Evolutionary conservation across 2,113 vertebrate species (phyloP).

Genomic region (Sturnira hondurensis): DNA sequence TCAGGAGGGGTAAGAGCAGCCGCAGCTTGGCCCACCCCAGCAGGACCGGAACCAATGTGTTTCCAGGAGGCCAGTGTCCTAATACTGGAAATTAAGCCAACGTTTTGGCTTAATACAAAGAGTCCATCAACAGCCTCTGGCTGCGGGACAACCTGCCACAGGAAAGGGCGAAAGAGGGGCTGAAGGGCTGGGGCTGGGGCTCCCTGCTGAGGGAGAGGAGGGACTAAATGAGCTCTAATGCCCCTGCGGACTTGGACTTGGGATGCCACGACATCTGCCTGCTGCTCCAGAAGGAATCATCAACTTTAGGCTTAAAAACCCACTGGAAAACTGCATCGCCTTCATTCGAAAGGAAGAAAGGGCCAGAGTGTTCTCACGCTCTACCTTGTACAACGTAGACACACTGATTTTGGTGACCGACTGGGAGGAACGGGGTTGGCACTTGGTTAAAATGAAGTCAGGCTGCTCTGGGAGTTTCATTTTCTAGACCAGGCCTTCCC

Average conservation of each 20-base stretch:
- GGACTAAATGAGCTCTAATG: background rate
- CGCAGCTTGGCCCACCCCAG: background rate
- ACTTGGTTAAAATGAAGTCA: background rate
- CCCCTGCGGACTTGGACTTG: background rate
- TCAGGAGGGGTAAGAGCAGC: background rate
- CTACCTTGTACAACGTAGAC: background rate
- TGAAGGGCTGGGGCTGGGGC: background rate
- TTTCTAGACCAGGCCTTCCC: background rate
- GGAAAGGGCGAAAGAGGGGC: background rate
- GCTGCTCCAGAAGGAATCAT: background rate
- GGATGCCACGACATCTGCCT: background rate
- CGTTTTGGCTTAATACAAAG: background rate
- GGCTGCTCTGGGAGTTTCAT: background rate
- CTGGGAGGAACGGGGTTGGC: accelerated
- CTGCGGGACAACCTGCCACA: background rate
- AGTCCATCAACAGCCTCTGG: background rate
- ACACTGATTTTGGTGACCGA: background rate
- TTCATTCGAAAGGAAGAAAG: background rate
- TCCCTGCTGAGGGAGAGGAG: background rate
- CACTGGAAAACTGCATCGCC: background rate
- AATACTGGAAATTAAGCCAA: too few species aligned
- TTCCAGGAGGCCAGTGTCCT: background rate
- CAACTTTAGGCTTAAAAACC: background rate
- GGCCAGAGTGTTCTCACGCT: background rate
- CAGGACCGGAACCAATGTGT: background rate